phyloP scores from a whole-genome alignment of 2,888 invertebrate species.

The Chaitophorus viminalis region DNA sequence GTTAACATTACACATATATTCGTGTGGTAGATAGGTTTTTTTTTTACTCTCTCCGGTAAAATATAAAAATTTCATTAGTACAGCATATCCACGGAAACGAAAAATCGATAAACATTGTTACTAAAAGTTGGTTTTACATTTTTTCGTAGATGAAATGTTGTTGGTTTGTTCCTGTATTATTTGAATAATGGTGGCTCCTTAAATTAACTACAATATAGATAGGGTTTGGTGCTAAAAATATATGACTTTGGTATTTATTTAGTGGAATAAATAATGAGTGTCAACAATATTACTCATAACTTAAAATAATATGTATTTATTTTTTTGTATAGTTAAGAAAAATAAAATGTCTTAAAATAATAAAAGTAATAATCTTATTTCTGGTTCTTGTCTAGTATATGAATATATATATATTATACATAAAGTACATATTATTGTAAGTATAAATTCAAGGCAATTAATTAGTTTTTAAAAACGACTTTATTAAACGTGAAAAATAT shows the following conservation, averaged over 20 bases:
- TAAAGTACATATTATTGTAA: too few species aligned
- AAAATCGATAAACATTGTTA: constrained; percentile 13
- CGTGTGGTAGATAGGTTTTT: background rate
- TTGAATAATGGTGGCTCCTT: background rate
- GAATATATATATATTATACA: too few species aligned
- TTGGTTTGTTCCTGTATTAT: background rate
- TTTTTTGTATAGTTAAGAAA: background rate
- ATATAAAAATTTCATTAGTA: background rate
- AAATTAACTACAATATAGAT: background rate
- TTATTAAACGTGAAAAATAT: too few species aligned
- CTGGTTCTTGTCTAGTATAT: too few species aligned
- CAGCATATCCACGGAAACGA: background rate
- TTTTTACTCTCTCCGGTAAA: background rate
- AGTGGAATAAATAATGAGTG: constrained; percentile 1
- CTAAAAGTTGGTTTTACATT: background rate
- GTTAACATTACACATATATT: background rate
- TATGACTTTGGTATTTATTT: constrained; percentile 3
- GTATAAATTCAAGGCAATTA: too few species aligned
- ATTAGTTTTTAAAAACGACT: too few species aligned
- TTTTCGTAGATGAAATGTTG: background rate
- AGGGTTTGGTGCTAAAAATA: constrained; percentile 5
- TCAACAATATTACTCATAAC: background rate
- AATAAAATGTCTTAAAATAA: background rate
- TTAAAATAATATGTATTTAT: background rate
- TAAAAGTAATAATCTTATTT: too few species aligned